A percentile compares a stretch with the other conserved stretches of the same genome.
These are phyloP conservation scores for Dasypolia templi DNA, from an alignment of 2,888 invertebrate genomes.

Conservation along the genomic window DNA sequence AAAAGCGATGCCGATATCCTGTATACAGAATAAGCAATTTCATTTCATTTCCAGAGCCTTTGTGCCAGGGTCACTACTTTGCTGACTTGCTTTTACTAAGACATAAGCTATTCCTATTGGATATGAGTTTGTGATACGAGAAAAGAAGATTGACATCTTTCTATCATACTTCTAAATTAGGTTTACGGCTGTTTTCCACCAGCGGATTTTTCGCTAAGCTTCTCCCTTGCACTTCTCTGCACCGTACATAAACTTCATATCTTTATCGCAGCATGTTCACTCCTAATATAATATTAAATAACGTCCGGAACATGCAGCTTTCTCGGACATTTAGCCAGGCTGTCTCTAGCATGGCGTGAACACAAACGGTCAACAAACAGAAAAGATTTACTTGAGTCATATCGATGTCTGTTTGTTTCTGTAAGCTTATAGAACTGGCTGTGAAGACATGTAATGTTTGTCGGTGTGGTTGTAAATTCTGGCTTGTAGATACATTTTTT, in stretches of 20 bases:
- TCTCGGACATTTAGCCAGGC: slow-evolving; percentile 49
- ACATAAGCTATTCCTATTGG: too few species aligned
- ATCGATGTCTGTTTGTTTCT: slow-evolving; percentile 48
- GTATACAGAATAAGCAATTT: not conserved
- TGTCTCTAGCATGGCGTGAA: slow-evolving; percentile 24
- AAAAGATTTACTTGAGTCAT: slow-evolving; percentile 30
- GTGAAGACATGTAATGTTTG: slow-evolving; percentile 16
- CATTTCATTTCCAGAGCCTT: not conserved
- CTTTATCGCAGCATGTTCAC: slow-evolving; percentile 23
- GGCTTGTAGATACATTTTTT: slow-evolving; percentile 10
- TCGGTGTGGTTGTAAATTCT: slow-evolving; percentile 27
- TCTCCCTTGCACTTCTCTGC: slow-evolving; percentile 10
- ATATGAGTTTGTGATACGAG: too few species aligned
- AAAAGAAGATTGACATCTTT: not conserved
- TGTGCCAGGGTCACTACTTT: too few species aligned
- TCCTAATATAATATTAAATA: slow-evolving; percentile 51
- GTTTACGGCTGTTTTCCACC: not conserved
- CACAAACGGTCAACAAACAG: slow-evolving; percentile 45
- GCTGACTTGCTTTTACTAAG: not conserved
- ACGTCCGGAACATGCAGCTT: slow-evolving; percentile 32
- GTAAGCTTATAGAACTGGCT: slow-evolving; percentile 33
- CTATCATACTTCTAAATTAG: too few species aligned
- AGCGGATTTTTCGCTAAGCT: not conserved
- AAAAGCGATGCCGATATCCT: not conserved
- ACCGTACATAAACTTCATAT: slow-evolving; percentile 4